These are phyloP conservation scores for Nylanderia fulva DNA, from an alignment of 1,140 invertebrate genomes.

Conservation along the genomic window DNA sequence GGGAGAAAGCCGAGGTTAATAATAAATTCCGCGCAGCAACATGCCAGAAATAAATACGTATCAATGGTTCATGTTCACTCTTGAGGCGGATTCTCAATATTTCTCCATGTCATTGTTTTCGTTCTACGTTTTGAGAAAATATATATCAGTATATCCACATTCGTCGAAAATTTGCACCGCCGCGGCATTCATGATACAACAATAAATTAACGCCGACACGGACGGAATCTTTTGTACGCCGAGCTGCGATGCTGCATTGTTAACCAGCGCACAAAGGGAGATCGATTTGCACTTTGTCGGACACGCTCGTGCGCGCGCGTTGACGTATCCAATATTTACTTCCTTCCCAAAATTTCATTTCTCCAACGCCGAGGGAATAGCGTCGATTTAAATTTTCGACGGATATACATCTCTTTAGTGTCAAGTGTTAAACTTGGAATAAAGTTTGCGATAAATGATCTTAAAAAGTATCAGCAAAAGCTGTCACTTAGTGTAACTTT, in stretches of 20 bases:
- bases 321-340: conserved; percentile 53
- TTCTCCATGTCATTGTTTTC: conserved; percentile 34
- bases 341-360: conserved; percentile 60
- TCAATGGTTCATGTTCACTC: conserved; percentile 23
- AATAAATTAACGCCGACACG: conserved; percentile 72
- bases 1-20: conserved; percentile 64
- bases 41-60: conserved; percentile 61
- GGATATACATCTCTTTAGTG: not conserved
- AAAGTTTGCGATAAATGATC: not conserved
- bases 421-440: not conserved
- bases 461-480: not conserved
- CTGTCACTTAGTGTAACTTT: not conserved
- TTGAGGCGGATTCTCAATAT: not conserved
- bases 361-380: conserved; percentile 47
- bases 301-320: not conserved
- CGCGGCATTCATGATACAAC: conserved; percentile 65
- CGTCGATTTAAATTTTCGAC: conserved; percentile 12
- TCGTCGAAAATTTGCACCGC: not conserved
- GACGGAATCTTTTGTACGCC: conserved; percentile 70
- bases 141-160: conserved; percentile 9
- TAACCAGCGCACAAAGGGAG: conserved; percentile 66
- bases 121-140: conserved; percentile 1
- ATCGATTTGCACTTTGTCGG: conserved; percentile 64
- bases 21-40: conserved; percentile 61
- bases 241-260: conserved; percentile 69